Base-by-base conservation (phyloP, 2,113 vertebrate genomes). In the Paramormyrops kingsleyae region DNA sequence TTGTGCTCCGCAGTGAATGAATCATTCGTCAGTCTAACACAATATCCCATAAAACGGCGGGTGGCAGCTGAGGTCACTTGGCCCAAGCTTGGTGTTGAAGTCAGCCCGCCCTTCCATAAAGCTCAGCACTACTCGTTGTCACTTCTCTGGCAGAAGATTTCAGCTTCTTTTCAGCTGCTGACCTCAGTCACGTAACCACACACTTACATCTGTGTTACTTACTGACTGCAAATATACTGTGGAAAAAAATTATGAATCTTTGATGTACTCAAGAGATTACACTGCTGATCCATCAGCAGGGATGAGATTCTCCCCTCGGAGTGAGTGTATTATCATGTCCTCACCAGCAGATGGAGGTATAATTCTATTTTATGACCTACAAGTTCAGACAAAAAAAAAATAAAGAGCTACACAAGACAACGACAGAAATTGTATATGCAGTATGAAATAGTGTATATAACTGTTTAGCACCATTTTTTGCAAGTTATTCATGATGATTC, bases 1-100 rank as follows among this genome's bases (percentile, higher is more conserved):
- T 47, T 91, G 87, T 70, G 91, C 88, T 90, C 92, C 66, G 70
- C 47, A 87, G 88, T 90, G 31, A 90, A 90, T 87, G 39, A 88
- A 91, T 88, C 52, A 90, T 91, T 91, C 86, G 83, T 50, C 27
- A 89, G 89, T 83, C 87, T 90, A 52, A 88, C 21, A 9, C 90
- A 56, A 24, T 35, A 56, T 86, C 47, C 77, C 35, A 83, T 87
- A 87, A 91, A 90, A 59, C 56, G 46, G 52, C 27, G 89, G 91
- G 88, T 84, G 87, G 89, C 90, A 24, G 39, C 52, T 88, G 89
- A 88, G 52, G 88, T 92, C 91, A 83, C 88, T 83, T 49, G 52
- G 59, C 77, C 80, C 56, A 17, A 70, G 49, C 80, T 13, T 19
- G 59, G 66, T 59, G 59, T 15, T 93, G 92, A 95, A 92, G 93